phyloP scores from a whole-genome alignment of 1,140 invertebrate genomes.

The Nixonia krombeini region DNA sequence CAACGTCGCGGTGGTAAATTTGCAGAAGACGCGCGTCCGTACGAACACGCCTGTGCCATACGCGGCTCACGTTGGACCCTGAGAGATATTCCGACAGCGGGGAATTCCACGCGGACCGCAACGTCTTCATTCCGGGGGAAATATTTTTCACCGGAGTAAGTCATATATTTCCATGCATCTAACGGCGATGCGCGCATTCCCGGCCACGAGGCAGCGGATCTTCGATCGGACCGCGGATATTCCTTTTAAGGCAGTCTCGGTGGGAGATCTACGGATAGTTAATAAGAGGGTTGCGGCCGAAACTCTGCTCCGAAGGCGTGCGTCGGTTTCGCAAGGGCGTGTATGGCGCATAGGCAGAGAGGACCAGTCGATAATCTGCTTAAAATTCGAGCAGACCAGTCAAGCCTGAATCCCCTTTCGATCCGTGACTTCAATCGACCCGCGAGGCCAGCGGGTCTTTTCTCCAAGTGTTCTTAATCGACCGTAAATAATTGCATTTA shows the following conservation, averaged over 20 bases:
- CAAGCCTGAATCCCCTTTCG: slow-evolving; percentile 37
- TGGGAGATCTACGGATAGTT: slow-evolving; percentile 34
- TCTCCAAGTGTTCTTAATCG: slow-evolving; percentile 68
- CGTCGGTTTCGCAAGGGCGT: slow-evolving; percentile 46
- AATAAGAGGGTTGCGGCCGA: slow-evolving; percentile 33
- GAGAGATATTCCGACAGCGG: slow-evolving; percentile 8
- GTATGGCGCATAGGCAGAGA: slow-evolving; percentile 13
- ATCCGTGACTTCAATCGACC: slow-evolving; percentile 58
- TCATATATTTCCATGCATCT: not conserved
- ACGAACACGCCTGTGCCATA: slow-evolving; percentile 8
- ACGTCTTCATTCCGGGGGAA: slow-evolving; percentile 35
- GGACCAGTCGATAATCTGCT: slow-evolving; percentile 65
- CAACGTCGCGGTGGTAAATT: slow-evolving; percentile 14
- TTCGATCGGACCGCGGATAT: slow-evolving; percentile 6
- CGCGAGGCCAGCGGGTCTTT: slow-evolving; percentile 37
- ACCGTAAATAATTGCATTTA: slow-evolving; percentile 73
- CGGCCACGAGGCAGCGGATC: too few species aligned
- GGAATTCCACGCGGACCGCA: slow-evolving; percentile 18
- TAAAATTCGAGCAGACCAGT: slow-evolving; percentile 62
- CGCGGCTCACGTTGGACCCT: too few species aligned
- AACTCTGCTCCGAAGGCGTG: slow-evolving; percentile 26
- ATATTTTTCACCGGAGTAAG: slow-evolving; percentile 14
- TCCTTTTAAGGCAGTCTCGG: too few species aligned
- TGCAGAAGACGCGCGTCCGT: slow-evolving; percentile 22
- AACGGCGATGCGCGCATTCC: not conserved